These are phyloP conservation scores for Pelmatolapia mariae DNA, from an alignment of 2,113 vertebrate genomes.

Conservation along the genomic window DNA sequence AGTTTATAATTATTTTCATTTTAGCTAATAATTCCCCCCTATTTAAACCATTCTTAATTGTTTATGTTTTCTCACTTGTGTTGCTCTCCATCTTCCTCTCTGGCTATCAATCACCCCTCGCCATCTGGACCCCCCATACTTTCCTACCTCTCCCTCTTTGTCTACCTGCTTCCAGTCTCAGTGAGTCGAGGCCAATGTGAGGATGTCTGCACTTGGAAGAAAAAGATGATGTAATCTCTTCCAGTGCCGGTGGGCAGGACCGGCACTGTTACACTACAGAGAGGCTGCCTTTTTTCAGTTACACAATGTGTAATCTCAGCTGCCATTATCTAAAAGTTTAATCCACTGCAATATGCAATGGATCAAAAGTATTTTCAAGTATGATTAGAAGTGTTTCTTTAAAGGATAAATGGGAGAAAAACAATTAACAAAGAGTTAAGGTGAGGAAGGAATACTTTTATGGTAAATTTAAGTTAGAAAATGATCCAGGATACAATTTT, in stretches of 20 bases:
- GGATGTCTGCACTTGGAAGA: constrained; percentile 31
- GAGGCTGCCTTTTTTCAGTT: not conserved
- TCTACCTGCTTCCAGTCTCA: constrained; percentile 53
- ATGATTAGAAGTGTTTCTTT: not conserved
- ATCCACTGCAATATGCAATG: not conserved
- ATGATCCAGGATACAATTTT: not conserved
- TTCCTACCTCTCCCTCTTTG: constrained; percentile 23
- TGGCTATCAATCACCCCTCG: not conserved
- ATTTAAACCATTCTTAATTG: not conserved
- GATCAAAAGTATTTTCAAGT: not conserved
- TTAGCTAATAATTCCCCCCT: not conserved
- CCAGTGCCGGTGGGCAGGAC: constrained; percentile 18
- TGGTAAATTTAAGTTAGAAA: not conserved
- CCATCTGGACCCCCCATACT: constrained; percentile 31
- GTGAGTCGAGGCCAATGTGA: constrained; percentile 47
- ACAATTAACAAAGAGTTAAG: not conserved
- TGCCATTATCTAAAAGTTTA: not conserved
- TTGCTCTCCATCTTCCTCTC: not conserved
- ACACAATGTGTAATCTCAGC: not conserved
- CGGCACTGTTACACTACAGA: not conserved
- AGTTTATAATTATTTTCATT: not conserved
- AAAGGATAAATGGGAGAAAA: not conserved
- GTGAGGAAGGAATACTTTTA: not conserved
- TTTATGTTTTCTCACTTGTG: not conserved
- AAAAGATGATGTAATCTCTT: constrained; percentile 65